phyloP scores from a whole-genome alignment of 2,113 vertebrate genomes.

The Austrofundulus limnaeus region DNA sequence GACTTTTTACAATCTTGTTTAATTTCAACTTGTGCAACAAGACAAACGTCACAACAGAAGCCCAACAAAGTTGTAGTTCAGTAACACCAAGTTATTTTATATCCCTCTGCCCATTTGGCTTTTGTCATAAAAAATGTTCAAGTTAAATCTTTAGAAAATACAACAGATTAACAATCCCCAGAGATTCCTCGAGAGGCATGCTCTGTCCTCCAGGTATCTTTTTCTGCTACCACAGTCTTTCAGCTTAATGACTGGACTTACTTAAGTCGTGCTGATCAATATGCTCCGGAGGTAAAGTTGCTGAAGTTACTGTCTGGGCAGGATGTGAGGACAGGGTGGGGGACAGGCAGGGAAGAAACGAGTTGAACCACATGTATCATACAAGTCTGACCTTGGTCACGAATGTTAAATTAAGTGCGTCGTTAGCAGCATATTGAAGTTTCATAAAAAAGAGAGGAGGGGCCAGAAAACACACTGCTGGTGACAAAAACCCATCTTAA shows the following conservation, averaged over 20 bases:
- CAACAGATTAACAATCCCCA: constrained; percentile 39
- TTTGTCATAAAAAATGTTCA: constrained; percentile 7
- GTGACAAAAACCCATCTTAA: neutral
- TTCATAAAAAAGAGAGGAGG: neutral
- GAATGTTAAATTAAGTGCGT: constrained; percentile 1
- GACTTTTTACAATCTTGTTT: too few species aligned
- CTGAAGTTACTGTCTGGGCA: constrained; percentile 57
- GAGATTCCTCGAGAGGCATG: constrained; percentile 30
- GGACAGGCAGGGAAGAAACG: constrained; percentile 24
- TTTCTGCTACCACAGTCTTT: constrained; percentile 55
- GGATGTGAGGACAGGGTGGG: constrained; percentile 7
- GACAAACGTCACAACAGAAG: too few species aligned
- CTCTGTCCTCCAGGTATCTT: constrained; percentile 39
- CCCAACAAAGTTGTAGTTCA: neutral
- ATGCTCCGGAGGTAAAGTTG: constrained; percentile 60
- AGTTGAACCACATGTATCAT: constrained; percentile 37
- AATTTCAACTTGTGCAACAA: too few species aligned
- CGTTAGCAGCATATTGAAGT: constrained; percentile 6
- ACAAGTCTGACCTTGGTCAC: constrained; percentile 35
- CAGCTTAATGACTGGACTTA: constrained; percentile 62
- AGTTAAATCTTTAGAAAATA: constrained; percentile 26
- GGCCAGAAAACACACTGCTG: neutral
- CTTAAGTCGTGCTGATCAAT: constrained; percentile 63
- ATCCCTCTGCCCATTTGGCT: constrained; percentile 8
- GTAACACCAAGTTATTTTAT: constrained; percentile 2